A percentile compares a stretch with the other conserved stretches of the same genome.
phyloP scores from a whole-genome alignment of 2,797 vertebrate species.

The Yasuhikotakia modesta region DNA sequence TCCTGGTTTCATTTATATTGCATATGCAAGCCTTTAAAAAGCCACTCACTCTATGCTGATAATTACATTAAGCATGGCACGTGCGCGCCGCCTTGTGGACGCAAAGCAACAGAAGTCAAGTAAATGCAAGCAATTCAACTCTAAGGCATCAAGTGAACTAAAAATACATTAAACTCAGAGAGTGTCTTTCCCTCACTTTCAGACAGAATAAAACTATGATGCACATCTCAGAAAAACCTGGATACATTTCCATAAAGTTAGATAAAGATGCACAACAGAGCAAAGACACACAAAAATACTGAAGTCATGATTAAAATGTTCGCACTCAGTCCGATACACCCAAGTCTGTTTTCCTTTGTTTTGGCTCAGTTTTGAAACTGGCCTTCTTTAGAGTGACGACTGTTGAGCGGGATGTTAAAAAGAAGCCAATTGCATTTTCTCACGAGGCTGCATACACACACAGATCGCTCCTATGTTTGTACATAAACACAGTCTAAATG shows the following conservation, averaged over 20 bases:
- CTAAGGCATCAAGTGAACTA: constrained; percentile 84
- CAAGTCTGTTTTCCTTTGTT: constrained; percentile 44
- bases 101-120: constrained; percentile 67
- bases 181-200: constrained; percentile 32
- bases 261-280: constrained; percentile 57
- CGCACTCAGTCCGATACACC: constrained; percentile 49
- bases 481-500: constrained; percentile 40
- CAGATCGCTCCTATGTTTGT: constrained; percentile 32
- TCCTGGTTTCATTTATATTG: constrained; percentile 41
- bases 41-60: constrained; percentile 55
- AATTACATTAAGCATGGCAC: constrained; percentile 48
- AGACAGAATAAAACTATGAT: constrained; percentile 29
- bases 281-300: constrained; percentile 67
- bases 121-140: constrained; percentile 73
- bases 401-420: background rate
- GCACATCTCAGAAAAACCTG: constrained; percentile 46
- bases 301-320: constrained; percentile 63
- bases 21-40: constrained; percentile 32
- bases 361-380: constrained; percentile 12
- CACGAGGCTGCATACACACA: constrained; percentile 32
- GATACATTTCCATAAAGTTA: constrained; percentile 60
- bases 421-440: constrained; percentile 44
- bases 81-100: constrained; percentile 36
- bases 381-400: constrained; percentile 3
- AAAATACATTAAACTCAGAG: constrained; percentile 66